A percentile compares a stretch with the other conserved stretches of the same genome.
Conservation (phyloP, 2,888 invertebrate species). For the Ernsta delagoae region DNA sequence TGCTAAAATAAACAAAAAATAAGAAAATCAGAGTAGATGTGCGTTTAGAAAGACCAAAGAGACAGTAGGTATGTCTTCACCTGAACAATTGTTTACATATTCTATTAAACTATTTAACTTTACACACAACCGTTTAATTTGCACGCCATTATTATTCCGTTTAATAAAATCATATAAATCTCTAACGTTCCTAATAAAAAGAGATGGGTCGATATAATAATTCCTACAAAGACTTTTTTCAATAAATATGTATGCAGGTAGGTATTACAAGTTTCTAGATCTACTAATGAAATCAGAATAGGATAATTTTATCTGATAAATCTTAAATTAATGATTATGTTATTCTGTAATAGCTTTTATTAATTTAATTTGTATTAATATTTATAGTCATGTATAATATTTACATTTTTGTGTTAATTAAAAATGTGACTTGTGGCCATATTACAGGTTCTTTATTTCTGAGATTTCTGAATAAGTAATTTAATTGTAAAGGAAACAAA, state of each 20-base stretch:
- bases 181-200: constrained; percentile 55
- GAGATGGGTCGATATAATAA: constrained; percentile 58
- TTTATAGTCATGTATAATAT: constrained; percentile 79
- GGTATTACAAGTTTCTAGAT: constrained; percentile 68
- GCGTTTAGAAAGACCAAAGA: constrained; percentile 52
- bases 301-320: constrained; percentile 73
- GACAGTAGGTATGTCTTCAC: constrained; percentile 58
- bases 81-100: constrained; percentile 72
- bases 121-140: constrained; percentile 85
- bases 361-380: constrained; percentile 73
- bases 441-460: too few relatives aligned
- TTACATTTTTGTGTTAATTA: constrained; percentile 76
- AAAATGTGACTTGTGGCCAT: too few relatives aligned
- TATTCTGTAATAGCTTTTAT: constrained; percentile 79
- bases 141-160: constrained; percentile 78
- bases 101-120: constrained; percentile 83
- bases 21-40: constrained; percentile 56
- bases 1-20: constrained; percentile 39
- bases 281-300: constrained; percentile 78
- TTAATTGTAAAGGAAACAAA: constrained; percentile 11
- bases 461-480: too few relatives aligned
- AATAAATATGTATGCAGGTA: constrained; percentile 59
- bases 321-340: constrained; percentile 82
- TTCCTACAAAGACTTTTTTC: constrained; percentile 60
- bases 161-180: constrained; percentile 65